These are phyloP conservation scores for Phylloscopus trochilus DNA, from an alignment of 2,113 vertebrate genomes.

Conservation along the genomic window DNA sequence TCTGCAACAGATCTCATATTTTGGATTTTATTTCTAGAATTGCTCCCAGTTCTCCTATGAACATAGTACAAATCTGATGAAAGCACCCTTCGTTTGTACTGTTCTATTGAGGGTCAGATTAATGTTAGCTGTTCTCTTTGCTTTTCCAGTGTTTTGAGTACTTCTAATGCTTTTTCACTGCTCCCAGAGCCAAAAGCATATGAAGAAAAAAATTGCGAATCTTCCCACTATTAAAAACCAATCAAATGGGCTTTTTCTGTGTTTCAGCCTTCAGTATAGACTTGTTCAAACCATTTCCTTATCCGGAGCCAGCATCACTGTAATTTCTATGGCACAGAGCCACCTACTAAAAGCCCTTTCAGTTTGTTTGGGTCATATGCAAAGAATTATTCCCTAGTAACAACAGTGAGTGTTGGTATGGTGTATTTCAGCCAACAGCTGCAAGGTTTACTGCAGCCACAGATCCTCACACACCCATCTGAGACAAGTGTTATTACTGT, in stretches of 20 bases:
- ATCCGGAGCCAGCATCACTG: background rate
- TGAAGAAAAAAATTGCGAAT: background rate
- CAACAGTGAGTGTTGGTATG: background rate
- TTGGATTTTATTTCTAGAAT: conserved; percentile 43
- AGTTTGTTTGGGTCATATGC: background rate
- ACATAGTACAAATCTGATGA: conserved; percentile 31
- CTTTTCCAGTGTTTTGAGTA: background rate
- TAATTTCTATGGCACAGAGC: background rate
- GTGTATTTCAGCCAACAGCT: background rate
- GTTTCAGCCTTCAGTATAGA: background rate
- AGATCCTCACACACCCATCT: conserved; percentile 15
- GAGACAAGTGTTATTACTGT: background rate
- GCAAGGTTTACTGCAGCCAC: background rate
- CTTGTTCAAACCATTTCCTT: background rate
- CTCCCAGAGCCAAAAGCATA: conserved; percentile 10
- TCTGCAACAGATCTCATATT: background rate
- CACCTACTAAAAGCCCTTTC: background rate
- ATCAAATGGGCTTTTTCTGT: background rate
- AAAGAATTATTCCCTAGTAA: conserved; percentile 13
- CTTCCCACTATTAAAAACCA: background rate
- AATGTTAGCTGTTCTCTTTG: background rate
- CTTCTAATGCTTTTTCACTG: background rate
- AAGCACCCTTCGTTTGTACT: background rate
- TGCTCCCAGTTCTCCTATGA: conserved; percentile 42
- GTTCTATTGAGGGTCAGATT: background rate